Base-by-base conservation (phyloP, 2,797 vertebrate species). In the Anas acuta region DNA sequence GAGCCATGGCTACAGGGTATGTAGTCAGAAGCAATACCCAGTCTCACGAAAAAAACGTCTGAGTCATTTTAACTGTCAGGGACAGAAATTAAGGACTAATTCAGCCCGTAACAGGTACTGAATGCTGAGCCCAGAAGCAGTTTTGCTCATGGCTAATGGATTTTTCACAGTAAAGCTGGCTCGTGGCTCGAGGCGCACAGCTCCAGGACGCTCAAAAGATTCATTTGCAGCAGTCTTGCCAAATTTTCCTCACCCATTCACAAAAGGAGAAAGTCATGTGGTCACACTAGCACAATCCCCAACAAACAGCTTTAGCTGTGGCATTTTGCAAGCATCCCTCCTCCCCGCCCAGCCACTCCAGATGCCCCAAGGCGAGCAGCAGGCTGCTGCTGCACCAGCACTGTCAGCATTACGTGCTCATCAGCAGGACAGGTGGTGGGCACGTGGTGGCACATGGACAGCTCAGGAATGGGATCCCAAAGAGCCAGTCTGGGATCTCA, bases 31-130 rank as follows among this genome's bases (percentile, higher is more conserved):
- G 84, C 62, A 96, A 88, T 56, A 92, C 28, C 62, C 70, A 7
- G 0, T 58, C 84, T 84, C 93, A 75, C 10, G 79, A 83, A 79
- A 86, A 45, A 95, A 94, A 81, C 1, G 49, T 91, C 93, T 67
- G 71, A 92, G 89, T 84, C 69, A 92, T 91, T 96, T 80, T 90
- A 93, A 94, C 86, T 87, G 57, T 33, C 87, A 94, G 77, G 35
- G 54, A 89, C 69, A 90, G 91, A 93, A 96, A 96, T 96, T 94
- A 93, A 39, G 74, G 74, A 79, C 91, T 84, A 90, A 94, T 92
- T 94, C 94, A 95, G 75, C 72, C 66, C 1, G 0, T 92, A 95
- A 89, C 94, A 89, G 83, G 88, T 93, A 84, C 61, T 87, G 83
- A 95, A 94, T 74, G 65, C 84, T 15, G 37, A 90, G 75, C 49